A percentile compares a stretch with the other conserved stretches of the same genome.
Evolutionary conservation across 2,797 vertebrate genomes (phyloP).

Genomic region (Phrynocephalus guinanensis): DNA sequence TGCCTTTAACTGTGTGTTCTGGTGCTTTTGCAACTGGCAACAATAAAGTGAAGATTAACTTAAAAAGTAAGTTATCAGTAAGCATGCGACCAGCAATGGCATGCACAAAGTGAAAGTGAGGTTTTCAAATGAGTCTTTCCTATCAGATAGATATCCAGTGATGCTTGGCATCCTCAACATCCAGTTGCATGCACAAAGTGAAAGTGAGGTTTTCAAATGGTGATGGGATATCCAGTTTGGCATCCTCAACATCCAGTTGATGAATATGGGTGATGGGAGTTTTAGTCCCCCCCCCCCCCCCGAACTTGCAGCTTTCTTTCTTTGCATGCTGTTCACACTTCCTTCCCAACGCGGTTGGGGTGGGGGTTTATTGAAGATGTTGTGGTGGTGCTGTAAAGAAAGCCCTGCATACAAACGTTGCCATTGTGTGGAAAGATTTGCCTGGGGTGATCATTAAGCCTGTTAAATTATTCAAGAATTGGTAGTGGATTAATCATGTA

Average conservation of each 20-base stretch:
- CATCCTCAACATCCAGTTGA: background rate
- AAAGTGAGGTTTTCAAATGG: no score
- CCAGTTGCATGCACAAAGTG: no score
- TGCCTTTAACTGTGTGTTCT: background rate
- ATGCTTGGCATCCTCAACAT: background rate
- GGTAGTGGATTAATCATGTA: slow-evolving; percentile 14
- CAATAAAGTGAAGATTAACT: background rate
- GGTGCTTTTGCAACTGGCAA: slow-evolving; percentile 16
- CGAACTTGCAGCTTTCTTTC: background rate
- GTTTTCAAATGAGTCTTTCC: background rate
- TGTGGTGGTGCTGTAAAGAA: no score
- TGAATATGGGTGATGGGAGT: background rate
- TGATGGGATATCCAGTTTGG: no score
- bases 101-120: no score
- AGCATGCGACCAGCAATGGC: no score
- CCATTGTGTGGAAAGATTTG: background rate
- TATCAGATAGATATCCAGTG: background rate
- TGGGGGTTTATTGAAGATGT: background rate
- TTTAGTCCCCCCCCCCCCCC: background rate
- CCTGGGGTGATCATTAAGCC: background rate
- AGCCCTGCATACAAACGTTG: background rate
- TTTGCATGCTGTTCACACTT: background rate
- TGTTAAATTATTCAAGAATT: slow-evolving; percentile 3
- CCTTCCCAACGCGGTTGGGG: background rate
- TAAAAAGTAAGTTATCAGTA: background rate